Conservation (phyloP, 1,140 invertebrate species). For the Drosophila lacertosa region DNA sequence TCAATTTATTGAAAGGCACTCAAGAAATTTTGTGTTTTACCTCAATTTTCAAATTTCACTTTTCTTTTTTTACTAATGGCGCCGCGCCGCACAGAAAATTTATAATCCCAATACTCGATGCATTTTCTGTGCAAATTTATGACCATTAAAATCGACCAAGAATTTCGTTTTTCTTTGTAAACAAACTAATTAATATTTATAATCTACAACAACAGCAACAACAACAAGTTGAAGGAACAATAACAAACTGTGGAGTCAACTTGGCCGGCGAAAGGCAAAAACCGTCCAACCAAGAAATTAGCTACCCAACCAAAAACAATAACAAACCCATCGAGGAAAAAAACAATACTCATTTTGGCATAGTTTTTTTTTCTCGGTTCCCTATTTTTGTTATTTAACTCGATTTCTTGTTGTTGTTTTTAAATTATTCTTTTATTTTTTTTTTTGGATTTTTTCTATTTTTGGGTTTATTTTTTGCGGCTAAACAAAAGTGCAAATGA, state of each 20-base stretch:
- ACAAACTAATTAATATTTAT: slow-evolving; percentile 80
- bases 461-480: slow-evolving; percentile 29
- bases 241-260: slow-evolving; percentile 44
- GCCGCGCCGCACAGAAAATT: slow-evolving; percentile 36
- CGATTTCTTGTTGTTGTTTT: slow-evolving; percentile 32
- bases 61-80: slow-evolving; percentile 36
- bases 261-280: slow-evolving; percentile 31
- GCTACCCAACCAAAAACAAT: slow-evolving; percentile 1
- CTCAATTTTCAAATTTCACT: neutral
- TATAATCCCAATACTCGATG: slow-evolving; percentile 65
- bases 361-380: slow-evolving; percentile 45
- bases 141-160: slow-evolving; percentile 58
- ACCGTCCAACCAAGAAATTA: slow-evolving; percentile 1
- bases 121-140: slow-evolving; percentile 57
- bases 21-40: neutral
- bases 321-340: slow-evolving; percentile 21
- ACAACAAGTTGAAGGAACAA: slow-evolving; percentile 40
- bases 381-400: slow-evolving; percentile 8
- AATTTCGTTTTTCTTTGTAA: slow-evolving; percentile 70
- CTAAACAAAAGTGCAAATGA: slow-evolving; percentile 49
- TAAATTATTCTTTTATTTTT: slow-evolving; percentile 8
- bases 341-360: slow-evolving; percentile 47
- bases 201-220: slow-evolving; percentile 34
- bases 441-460: slow-evolving; percentile 8
- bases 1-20: neutral